A percentile compares a stretch with the other conserved stretches of the same genome.
phyloP scores from a whole-genome alignment of 1,140 invertebrate species.

The Paracyclopina nana region DNA sequence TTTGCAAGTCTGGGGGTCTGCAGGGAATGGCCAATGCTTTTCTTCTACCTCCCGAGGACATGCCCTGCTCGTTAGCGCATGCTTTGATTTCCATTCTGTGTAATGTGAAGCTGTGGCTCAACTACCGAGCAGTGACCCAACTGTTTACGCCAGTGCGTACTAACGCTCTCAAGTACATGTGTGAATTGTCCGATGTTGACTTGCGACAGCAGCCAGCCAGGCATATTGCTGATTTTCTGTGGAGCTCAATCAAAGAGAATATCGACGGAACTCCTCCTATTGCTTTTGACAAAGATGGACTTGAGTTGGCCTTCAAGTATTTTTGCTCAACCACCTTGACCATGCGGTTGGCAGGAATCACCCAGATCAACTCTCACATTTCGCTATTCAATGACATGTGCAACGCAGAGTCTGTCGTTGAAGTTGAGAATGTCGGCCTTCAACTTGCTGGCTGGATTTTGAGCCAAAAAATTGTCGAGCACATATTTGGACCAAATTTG shows the following conservation, averaged over 20 bases:
- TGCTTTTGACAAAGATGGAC: slow-evolving; percentile 65
- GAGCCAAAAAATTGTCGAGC: slow-evolving; percentile 73
- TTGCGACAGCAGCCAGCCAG: slow-evolving; percentile 59
- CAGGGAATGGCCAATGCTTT: slow-evolving; percentile 64
- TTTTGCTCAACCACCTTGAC: slow-evolving; percentile 79
- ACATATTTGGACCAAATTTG: slow-evolving; percentile 84
- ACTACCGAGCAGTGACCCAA: slow-evolving; percentile 66
- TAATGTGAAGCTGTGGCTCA: slow-evolving; percentile 83
- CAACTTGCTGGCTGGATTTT: slow-evolving; percentile 68
- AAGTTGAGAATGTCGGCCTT: slow-evolving; percentile 60
- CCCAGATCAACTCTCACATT: slow-evolving; percentile 33
- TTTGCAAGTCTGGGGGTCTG: slow-evolving; percentile 63
- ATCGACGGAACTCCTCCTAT: slow-evolving; percentile 38
- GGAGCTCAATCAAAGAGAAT: slow-evolving; percentile 28
- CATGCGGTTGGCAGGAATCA: slow-evolving; percentile 68
- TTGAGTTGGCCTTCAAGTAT: slow-evolving; percentile 80
- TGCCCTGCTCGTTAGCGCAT: slow-evolving; percentile 68
- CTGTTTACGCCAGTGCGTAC: slow-evolving; percentile 63
- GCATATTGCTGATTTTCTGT: slow-evolving; percentile 43
- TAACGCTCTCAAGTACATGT: slow-evolving; percentile 75
- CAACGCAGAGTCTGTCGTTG: slow-evolving; percentile 59
- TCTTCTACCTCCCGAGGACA: slow-evolving; percentile 44
- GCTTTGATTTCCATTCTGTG: slow-evolving; percentile 71
- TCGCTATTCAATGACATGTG: slow-evolving; percentile 61
- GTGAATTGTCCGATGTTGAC: slow-evolving; percentile 72